Conservation (phyloP, 2,797 vertebrate genomes). For the Acanthurus leucopareius region DNA sequence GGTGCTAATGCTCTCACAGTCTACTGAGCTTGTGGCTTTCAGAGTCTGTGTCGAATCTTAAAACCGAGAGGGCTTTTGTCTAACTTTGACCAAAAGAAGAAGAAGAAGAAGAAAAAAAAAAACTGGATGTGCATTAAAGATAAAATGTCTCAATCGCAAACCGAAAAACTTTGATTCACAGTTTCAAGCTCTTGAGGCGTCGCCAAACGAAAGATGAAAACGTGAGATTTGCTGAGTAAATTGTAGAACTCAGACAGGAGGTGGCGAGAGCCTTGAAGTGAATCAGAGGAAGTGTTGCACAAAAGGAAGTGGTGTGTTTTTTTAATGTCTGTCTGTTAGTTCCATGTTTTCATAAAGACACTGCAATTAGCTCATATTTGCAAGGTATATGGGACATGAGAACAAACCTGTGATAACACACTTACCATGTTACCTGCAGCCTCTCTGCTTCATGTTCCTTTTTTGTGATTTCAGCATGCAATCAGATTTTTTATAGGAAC, state of each 20-base stretch:
- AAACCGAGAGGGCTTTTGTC: neutral
- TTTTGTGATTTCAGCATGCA: constrained; percentile 3
- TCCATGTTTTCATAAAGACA: constrained; percentile 53
- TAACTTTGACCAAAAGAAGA: neutral
- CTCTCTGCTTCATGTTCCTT: neutral
- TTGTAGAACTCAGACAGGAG: constrained; percentile 33
- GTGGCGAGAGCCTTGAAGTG: constrained; percentile 68
- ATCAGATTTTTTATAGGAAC: too few species aligned
- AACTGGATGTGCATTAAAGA: neutral
- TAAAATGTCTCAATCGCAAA: neutral
- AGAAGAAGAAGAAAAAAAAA: too few species aligned
- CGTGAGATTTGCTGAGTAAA: constrained; percentile 11
- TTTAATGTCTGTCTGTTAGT: constrained; percentile 54
- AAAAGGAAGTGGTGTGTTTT: constrained; percentile 82
- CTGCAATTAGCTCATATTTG: constrained; percentile 22
- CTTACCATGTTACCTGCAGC: neutral
- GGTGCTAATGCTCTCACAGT: constrained; percentile 52
- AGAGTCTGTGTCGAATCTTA: constrained; percentile 6
- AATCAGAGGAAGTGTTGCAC: constrained; percentile 86
- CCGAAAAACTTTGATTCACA: accelerated
- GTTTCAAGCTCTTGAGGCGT: neutral
- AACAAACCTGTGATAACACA: neutral
- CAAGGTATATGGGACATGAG: neutral
- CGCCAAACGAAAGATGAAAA: neutral
- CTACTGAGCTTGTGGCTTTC: constrained; percentile 40